Conservation (phyloP, 2,888 invertebrate genomes). For the Troides oblongomaculatus region DNA sequence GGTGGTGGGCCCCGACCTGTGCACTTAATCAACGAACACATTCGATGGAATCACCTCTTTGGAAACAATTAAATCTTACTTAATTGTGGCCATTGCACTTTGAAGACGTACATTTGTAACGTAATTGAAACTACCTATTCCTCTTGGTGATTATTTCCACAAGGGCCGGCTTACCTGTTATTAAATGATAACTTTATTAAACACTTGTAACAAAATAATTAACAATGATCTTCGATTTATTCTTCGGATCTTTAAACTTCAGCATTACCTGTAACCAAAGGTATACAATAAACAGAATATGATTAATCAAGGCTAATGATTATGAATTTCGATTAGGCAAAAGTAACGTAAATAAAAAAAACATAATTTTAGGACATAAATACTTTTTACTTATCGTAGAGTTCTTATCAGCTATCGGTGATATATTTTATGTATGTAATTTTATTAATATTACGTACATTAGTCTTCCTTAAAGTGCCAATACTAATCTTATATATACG, state of each 20-base stretch:
- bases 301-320: too few relatives aligned
- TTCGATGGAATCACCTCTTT: slow-evolving; percentile 68
- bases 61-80: slow-evolving; percentile 70
- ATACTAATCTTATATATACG: too few relatives aligned
- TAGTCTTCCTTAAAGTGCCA: too few relatives aligned
- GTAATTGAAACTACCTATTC: slow-evolving; percentile 8
- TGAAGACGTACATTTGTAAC: slow-evolving; percentile 38
- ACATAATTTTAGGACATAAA: too few relatives aligned
- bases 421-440: too few relatives aligned
- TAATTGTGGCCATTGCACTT: slow-evolving; percentile 52
- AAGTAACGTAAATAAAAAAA: too few relatives aligned
- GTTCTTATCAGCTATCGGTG: too few relatives aligned
- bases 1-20: slow-evolving; percentile 57
- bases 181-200: neutral
- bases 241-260: too few relatives aligned
- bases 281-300: neutral
- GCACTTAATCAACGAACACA: slow-evolving; percentile 72
- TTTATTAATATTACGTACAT: too few relatives aligned
- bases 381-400: too few relatives aligned
- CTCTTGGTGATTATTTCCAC: neutral
- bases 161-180: neutral
- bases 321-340: too few relatives aligned
- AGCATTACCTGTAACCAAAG: neutral
- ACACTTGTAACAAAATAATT: neutral
- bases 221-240: neutral